Base-by-base conservation (phyloP, 2,888 invertebrate genomes). In the Dysmachus trigonus region DNA sequence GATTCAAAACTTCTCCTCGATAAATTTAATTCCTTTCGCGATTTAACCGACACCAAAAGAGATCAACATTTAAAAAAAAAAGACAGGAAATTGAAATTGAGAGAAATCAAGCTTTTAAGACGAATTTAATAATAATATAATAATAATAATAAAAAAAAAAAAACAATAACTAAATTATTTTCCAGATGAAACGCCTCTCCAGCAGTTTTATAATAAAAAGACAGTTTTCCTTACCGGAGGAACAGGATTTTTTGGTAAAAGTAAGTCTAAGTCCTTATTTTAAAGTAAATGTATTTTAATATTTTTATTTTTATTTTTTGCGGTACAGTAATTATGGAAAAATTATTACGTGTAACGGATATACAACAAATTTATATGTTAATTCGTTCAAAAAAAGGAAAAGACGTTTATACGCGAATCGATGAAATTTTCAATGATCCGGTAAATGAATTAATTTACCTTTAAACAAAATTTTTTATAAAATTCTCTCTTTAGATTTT, bases 381-480 rank as follows among this genome's bases (percentile, higher is more conserved):
- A 62, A 92, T 94, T 27, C 91, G 95, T 77, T 90, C 92, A 38
- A 95, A 95, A 90, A 93, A 93, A 90, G 95, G 92, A 0, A 95
- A 95, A 90, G 94, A 94, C 88, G 93, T 94, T 71, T 93, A 94
- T 88, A 93, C 94, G 0, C 93, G 96, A 86, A 91, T 95, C 79
- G 95, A 95, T 13, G 94, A 95, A 88, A 93, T 96, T 18, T 95
- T 96, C 88, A 94, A 95, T 15, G 95, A 95, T 88, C 93, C 94
- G 31, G 94, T 95, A 90, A 93, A 90, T 73, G 30, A 51, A 18
- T 27, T 35, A 35, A 0, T 35, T 35, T 35, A n/a, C n/a, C n/a
- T n/a, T n/a, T n/a, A n/a, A n/a, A n/a, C n/a, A n/a, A n/a, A n/a
- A n/a, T n/a, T n/a, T n/a, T n/a, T n/a, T n/a, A n/a, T n/a, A n/a